Evolutionary conservation across 2,888 invertebrate genomes (phyloP).

Genomic region (Acrobasis suavella): DNA sequence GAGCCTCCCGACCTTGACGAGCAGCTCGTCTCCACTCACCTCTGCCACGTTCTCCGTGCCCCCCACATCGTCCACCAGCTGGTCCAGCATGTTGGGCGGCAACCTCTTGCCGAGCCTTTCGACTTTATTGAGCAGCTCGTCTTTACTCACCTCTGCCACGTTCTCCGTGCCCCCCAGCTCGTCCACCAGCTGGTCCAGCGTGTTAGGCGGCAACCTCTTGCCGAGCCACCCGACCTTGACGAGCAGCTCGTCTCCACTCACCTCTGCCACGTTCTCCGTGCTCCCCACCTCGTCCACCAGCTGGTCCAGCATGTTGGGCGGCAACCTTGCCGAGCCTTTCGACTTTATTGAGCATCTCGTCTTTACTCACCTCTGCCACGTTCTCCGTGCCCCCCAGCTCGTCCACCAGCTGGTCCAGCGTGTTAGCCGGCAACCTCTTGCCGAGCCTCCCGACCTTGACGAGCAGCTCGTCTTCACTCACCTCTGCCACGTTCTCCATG

Average conservation of each 20-base stretch:
- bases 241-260: constrained; percentile 94
- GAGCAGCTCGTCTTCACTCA: constrained; percentile 94
- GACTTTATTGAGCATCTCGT: constrained; percentile 90
- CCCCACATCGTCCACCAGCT: constrained; percentile 98
- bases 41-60: constrained; percentile 98
- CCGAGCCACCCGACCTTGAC: constrained; percentile 92
- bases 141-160: too few relatives aligned
- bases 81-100: constrained; percentile 98
- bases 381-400: constrained; percentile 98
- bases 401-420: constrained; percentile 98
- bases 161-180: constrained; percentile 98
- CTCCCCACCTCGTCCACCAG: constrained; percentile 99
- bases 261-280: too few relatives aligned
- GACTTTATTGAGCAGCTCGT: constrained; percentile 90
- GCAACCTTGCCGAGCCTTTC: constrained; percentile 93
- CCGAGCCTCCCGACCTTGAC: constrained; percentile 92
- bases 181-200: constrained; percentile 98
- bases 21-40: constrained; percentile 93
- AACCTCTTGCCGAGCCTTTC: constrained; percentile 93
- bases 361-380: too few relatives aligned
- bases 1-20: constrained; percentile 90
- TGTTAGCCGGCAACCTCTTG: constrained; percentile 95
- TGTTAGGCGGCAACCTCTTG: constrained; percentile 95
- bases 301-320: constrained; percentile 99
- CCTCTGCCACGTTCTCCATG: too few relatives aligned